Conservation (phyloP, 2,797 vertebrate genomes). For the Todus mexicanus region DNA sequence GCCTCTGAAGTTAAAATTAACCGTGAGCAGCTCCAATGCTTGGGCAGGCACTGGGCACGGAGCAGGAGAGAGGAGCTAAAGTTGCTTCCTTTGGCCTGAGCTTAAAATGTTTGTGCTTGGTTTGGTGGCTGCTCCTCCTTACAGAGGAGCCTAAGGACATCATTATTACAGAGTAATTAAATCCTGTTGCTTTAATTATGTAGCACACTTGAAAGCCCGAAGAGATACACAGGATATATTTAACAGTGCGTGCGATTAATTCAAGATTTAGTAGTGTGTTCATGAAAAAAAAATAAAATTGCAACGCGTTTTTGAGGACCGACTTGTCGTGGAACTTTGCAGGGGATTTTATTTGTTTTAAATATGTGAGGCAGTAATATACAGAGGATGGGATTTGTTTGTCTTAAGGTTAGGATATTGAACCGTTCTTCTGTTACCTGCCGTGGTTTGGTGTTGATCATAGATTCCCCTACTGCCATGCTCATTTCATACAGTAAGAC, state of each 20-base stretch:
- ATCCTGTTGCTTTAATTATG: neutral
- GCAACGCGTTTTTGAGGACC: neutral
- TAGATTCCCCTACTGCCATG: neutral
- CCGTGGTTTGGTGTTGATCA: neutral
- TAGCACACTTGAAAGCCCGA: neutral
- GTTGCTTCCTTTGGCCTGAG: neutral
- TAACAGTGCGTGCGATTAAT: neutral
- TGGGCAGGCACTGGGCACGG: neutral
- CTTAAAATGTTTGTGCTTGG: neutral
- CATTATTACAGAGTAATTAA: neutral
- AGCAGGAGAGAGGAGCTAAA: neutral
- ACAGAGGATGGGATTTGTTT: neutral
- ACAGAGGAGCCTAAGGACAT: neutral
- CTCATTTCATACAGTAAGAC: neutral
- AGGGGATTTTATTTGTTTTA: neutral
- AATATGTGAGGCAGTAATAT: neutral
- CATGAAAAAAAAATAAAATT: neutral
- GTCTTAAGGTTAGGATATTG: neutral
- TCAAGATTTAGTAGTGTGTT: neutral
- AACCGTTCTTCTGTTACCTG: neutral
- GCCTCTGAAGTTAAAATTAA: neutral
- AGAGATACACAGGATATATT: neutral
- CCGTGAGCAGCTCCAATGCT: neutral
- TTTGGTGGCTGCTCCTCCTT: neutral
- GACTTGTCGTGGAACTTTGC: neutral